phyloP scores from a whole-genome alignment of 2,888 invertebrate species.

The Aspidiotus destructor region DNA sequence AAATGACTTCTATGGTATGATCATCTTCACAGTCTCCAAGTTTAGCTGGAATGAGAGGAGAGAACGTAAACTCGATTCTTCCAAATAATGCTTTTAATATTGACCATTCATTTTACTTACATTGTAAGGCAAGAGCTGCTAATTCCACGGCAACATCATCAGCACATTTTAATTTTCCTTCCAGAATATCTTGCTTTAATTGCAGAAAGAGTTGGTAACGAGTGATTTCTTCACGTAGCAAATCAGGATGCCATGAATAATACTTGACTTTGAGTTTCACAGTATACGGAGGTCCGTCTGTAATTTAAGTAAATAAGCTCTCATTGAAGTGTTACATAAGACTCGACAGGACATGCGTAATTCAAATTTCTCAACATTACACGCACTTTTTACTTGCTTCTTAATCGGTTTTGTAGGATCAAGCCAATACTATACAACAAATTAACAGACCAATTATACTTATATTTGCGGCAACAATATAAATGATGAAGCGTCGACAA shows the following conservation, averaged over 20 bases:
- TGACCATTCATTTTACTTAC: slow-evolving; percentile 50
- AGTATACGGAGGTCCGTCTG: slow-evolving; percentile 95
- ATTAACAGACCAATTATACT: slow-evolving; percentile 7
- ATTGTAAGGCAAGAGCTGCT: slow-evolving; percentile 85
- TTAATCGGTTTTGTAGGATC: slow-evolving; percentile 96
- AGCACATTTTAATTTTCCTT: slow-evolving; percentile 81
- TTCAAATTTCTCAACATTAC: background rate
- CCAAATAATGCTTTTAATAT: background rate
- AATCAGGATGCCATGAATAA: slow-evolving; percentile 96
- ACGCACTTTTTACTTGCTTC: slow-evolving; percentile 94
- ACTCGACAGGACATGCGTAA: background rate
- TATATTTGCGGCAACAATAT: background rate
- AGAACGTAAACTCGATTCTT: too few relatives aligned
- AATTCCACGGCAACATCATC: slow-evolving; percentile 80
- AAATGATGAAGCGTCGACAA: background rate
- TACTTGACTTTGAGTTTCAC: slow-evolving; percentile 93
- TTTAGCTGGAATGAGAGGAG: slow-evolving; percentile 59
- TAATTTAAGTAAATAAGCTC: slow-evolving; percentile 39
- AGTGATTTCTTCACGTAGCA: slow-evolving; percentile 91
- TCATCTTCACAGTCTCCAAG: slow-evolving; percentile 84
- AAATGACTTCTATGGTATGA: slow-evolving; percentile 93
- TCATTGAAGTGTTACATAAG: background rate
- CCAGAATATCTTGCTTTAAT: slow-evolving; percentile 87
- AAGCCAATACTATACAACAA: slow-evolving; percentile 75
- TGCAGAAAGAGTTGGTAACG: slow-evolving; percentile 97